These are phyloP conservation scores for Hemistola chrysoprasaria DNA, from an alignment of 2,888 invertebrate species.

Conservation along the genomic window DNA sequence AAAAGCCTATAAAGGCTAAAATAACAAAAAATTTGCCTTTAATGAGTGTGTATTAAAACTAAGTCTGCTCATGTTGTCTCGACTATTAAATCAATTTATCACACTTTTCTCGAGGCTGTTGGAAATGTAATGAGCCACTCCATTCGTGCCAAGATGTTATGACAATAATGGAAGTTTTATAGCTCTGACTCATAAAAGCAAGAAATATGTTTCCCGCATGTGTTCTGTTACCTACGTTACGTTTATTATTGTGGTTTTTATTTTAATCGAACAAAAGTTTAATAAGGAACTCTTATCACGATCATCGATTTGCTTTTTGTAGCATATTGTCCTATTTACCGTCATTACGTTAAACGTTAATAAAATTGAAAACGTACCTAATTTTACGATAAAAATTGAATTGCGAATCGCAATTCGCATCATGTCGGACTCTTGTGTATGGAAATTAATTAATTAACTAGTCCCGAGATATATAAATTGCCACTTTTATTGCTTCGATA, in stretches of 20 bases:
- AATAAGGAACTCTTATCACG: slow-evolving; percentile 1
- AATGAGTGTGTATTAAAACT: no score
- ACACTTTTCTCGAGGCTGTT: slow-evolving; percentile 27
- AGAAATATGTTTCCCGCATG: slow-evolving; percentile 35
- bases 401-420: slow-evolving; percentile 1
- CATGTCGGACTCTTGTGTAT: neutral
- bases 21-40: no score
- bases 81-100: slow-evolving; percentile 31
- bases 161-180: slow-evolving; percentile 54
- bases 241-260: slow-evolving; percentile 23
- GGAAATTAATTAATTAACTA: slow-evolving; percentile 4
- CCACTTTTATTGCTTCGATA: neutral
- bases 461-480: neutral
- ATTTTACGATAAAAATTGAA: neutral
- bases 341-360: neutral
- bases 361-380: neutral
- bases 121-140: slow-evolving; percentile 31
- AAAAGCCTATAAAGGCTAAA: no score
- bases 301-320: slow-evolving; percentile 3
- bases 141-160: slow-evolving; percentile 50
- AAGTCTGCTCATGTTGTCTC: no score
- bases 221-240: slow-evolving; percentile 15
- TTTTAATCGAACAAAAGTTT: slow-evolving; percentile 9
- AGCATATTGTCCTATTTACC: slow-evolving; percentile 2
- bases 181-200: slow-evolving; percentile 44